Conservation (phyloP, 2,888 invertebrate species). For the Rhyacophila evoluta region DNA sequence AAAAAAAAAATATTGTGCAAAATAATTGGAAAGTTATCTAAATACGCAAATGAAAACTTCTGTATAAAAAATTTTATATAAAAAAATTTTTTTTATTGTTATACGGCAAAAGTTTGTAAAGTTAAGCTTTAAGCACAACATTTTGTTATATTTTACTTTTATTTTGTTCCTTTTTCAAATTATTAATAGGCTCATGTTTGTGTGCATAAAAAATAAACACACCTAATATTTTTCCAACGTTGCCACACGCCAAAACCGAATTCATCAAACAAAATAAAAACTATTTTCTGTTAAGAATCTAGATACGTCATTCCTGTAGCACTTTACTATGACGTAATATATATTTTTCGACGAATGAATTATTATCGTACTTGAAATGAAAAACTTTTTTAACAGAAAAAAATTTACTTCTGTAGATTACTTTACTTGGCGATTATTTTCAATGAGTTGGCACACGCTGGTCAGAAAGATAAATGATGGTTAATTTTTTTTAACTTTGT, state of each 20-base stretch:
- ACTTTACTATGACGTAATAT: slow-evolving; percentile 11
- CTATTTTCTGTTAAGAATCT: not conserved
- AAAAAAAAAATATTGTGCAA: no score
- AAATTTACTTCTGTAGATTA: not conserved
- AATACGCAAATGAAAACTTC: no score
- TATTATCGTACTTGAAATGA: not conserved
- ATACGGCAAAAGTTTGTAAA: not conserved
- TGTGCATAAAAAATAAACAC: slow-evolving; percentile 12
- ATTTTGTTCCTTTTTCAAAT: not conserved
- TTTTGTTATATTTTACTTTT: not conserved
- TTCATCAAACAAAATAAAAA: slow-evolving; percentile 6
- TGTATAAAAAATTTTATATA: no score
- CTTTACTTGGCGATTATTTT: not conserved
- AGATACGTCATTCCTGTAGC: slow-evolving; percentile 3
- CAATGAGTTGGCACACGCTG: not conserved
- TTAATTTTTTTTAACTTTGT: no score
- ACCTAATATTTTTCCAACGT: not conserved
- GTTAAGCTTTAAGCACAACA: not conserved
- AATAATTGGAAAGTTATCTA: no score
- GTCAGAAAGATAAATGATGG: not conserved
- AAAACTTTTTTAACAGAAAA: not conserved
- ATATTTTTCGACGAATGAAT: slow-evolving; percentile 9
- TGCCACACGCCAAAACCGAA: not conserved
- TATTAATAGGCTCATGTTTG: not conserved
- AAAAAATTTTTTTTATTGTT: not conserved